Conservation (phyloP, 2,113 vertebrate species). For the Oncorhynchus clarkii region DNA sequence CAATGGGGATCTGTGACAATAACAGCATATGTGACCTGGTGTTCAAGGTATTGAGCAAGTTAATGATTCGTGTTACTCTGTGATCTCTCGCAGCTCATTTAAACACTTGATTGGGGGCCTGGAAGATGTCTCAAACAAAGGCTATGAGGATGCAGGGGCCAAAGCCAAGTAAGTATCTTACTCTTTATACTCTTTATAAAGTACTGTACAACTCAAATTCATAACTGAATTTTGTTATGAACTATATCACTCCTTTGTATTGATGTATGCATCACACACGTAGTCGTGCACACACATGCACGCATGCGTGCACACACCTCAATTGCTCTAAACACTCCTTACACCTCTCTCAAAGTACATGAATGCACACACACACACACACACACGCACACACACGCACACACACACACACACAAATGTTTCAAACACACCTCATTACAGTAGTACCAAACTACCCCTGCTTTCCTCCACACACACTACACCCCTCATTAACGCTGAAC, state of each 20-base stretch:
- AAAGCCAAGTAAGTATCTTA: slow-evolving; percentile 88
- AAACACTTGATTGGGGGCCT: slow-evolving; percentile 94
- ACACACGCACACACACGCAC: not conserved
- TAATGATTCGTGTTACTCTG: not conserved
- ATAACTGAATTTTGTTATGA: no score
- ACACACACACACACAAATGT: slow-evolving; percentile 1
- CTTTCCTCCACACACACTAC: not conserved
- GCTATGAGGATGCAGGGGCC: slow-evolving; percentile 90
- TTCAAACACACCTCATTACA: not conserved
- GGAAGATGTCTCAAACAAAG: slow-evolving; percentile 91
- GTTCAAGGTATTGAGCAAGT: not conserved
- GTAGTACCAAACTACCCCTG: no score
- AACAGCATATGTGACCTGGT: not conserved
- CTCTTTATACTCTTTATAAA: not conserved
- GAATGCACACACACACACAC: not conserved
- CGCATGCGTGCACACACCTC: not conserved
- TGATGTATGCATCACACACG: not conserved
- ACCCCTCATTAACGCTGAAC: not conserved
- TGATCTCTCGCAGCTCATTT: slow-evolving; percentile 81
- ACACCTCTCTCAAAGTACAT: not conserved
- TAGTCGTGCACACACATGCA: slow-evolving; percentile 2
- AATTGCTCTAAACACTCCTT: not conserved
- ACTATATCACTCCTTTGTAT: not conserved
- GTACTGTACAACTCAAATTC: no score
- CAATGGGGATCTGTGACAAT: not conserved